Evolutionary conservation across 1,140 invertebrate species (phyloP).

Genomic region (Euwallacea similis): DNA sequence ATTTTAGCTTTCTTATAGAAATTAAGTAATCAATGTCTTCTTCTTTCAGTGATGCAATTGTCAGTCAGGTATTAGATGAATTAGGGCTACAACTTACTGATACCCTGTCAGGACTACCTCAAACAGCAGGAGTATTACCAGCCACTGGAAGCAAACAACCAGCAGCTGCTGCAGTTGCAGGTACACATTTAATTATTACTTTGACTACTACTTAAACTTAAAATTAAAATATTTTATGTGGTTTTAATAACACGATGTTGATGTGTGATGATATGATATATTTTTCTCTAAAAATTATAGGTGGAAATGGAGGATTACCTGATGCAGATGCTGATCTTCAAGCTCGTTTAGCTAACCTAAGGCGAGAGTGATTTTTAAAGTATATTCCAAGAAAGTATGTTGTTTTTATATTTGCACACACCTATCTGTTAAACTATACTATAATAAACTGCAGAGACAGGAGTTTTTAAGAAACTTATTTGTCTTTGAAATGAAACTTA

Average conservation of each 20-base stretch:
- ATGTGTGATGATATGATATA: not conserved
- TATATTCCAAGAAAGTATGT: no score
- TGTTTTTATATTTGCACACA: no score
- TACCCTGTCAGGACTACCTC: conserved; percentile 84
- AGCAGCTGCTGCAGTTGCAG: conserved; percentile 60
- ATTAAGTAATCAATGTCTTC: not conserved
- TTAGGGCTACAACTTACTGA: conserved; percentile 92
- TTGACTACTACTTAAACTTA: not conserved
- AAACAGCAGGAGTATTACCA: conserved; percentile 66
- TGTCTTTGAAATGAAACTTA: no score
- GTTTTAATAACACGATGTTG: not conserved
- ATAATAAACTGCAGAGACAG: no score
- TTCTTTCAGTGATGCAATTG: conserved; percentile 75
- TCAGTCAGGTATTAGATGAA: conserved; percentile 94
- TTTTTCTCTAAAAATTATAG: not conserved
- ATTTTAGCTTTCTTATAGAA: not conserved
- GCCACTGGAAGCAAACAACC: conserved; percentile 56
- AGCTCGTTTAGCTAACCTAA: conserved; percentile 89
- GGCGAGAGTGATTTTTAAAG: conserved; percentile 71
- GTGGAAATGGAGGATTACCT: conserved; percentile 59
- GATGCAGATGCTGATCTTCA: conserved; percentile 95
- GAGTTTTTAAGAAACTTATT: no score
- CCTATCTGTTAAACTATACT: no score
- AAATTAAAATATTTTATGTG: not conserved
- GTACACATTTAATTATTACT: not conserved